phyloP scores from a whole-genome alignment of 1,140 invertebrate species.

The Matsumurasca onukii region DNA sequence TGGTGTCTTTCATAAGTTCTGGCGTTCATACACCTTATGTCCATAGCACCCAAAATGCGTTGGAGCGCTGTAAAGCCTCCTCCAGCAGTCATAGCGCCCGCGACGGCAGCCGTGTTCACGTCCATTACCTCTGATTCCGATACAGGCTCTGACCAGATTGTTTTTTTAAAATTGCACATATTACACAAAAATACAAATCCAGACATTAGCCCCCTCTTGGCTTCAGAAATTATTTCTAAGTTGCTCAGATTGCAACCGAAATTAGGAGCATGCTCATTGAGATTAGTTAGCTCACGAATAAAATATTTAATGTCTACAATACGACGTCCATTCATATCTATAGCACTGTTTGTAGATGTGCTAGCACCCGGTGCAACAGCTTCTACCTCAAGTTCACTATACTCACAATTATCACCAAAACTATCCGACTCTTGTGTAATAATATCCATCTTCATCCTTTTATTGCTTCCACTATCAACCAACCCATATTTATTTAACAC shows the following conservation, averaged over 20 bases:
- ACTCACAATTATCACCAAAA: not conserved
- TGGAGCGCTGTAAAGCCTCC: slow-evolving; percentile 8
- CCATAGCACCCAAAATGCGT: not conserved
- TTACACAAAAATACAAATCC: not conserved
- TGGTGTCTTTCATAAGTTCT: slow-evolving; percentile 4
- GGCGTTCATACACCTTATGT: not conserved
- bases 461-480: not conserved
- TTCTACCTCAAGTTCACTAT: not conserved
- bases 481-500: too few species aligned
- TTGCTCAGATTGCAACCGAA: too few species aligned
- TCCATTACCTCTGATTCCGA: not conserved
- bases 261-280: too few species aligned
- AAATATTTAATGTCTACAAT: too few species aligned
- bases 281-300: too few species aligned
- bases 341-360: not conserved
- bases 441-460: too few species aligned
- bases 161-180: too few species aligned
- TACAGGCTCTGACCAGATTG: not conserved
- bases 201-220: not conserved
- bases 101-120: too few species aligned
- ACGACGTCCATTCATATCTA: not conserved
- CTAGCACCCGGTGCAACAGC: not conserved
- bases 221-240: too few species aligned
- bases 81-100: too few species aligned
- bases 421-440: too few species aligned